A percentile compares a stretch with the other conserved stretches of the same genome.
These are phyloP conservation scores for Harpagoxenus sublaevis DNA, from an alignment of 2,888 invertebrate genomes.

Conservation along the genomic window DNA sequence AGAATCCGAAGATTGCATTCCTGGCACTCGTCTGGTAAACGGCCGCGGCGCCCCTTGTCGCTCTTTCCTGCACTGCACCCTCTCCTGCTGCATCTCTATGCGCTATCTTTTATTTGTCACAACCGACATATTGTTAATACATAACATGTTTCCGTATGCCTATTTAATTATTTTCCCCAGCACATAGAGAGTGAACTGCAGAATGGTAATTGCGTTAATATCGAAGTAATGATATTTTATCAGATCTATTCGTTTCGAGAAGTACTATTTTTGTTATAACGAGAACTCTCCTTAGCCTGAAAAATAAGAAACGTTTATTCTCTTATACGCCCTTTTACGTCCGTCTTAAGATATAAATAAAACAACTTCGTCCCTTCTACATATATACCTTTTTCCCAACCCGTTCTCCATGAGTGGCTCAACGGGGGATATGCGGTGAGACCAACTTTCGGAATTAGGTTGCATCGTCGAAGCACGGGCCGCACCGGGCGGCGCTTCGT, in stretches of 20 bases:
- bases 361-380: neutral
- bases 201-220: neutral
- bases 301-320: neutral
- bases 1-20: conserved; percentile 85
- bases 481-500: conserved; percentile 62
- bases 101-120: neutral
- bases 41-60: conserved; percentile 19
- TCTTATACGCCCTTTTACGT: too few relatives aligned
- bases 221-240: neutral
- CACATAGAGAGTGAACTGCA: neutral
- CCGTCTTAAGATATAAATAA: conserved; percentile 1
- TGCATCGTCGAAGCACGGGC: conserved; percentile 55
- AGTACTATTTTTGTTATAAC: neutral
- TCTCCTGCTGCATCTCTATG: neutral
- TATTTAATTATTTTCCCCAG: neutral
- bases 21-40: conserved; percentile 68
- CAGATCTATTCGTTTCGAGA: neutral
- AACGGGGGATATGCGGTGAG: conserved; percentile 46
- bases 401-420: conserved; percentile 21
- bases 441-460: conserved; percentile 69
- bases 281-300: neutral
- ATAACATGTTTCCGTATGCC: neutral
- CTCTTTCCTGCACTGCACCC: neutral
- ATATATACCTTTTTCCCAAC: neutral
- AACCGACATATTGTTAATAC: conserved; percentile 1